Conservation (phyloP, 1,140 invertebrate genomes). For the Psix sp. region DNA sequence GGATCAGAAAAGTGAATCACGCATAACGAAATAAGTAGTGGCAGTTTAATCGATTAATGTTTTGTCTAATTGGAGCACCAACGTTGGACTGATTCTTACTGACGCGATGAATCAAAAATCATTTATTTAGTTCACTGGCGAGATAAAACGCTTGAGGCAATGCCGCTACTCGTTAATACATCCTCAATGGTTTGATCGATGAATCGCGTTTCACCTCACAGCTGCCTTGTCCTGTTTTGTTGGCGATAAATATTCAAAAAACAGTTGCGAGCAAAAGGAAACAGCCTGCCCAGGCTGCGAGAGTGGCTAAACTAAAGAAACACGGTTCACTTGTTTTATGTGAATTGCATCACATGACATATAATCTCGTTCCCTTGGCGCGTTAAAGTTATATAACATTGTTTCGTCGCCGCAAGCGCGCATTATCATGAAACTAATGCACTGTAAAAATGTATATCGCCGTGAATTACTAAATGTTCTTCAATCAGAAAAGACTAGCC, state of each 20-base stretch:
- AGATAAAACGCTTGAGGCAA: conserved; percentile 6
- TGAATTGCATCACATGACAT: conserved; percentile 21
- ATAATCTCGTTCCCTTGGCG: conserved; percentile 17
- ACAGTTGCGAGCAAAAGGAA: no score
- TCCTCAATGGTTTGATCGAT: background rate
- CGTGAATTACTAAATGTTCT: no score
- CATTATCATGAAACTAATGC: conserved; percentile 32
- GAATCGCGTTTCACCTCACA: background rate
- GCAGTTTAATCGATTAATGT: no score
- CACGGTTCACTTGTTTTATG: no score
- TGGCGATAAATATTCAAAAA: no score
- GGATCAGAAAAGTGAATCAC: no score
- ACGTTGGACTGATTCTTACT: background rate
- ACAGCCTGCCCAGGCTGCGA: no score
- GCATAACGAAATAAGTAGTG: no score
- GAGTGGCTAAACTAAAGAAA: no score
- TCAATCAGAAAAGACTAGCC: no score
- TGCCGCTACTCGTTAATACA: conserved; percentile 2
- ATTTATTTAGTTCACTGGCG: conserved; percentile 2
- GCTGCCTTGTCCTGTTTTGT: no score
- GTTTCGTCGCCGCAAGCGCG: conserved; percentile 5
- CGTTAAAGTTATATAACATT: conserved; percentile 24
- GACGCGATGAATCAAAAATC: background rate
- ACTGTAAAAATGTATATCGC: conserved; percentile 13
- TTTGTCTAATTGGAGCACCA: conserved; percentile 7